Base-by-base conservation (phyloP, 1,140 invertebrate species). In the Carcinoscorpius rotundicauda region DNA sequence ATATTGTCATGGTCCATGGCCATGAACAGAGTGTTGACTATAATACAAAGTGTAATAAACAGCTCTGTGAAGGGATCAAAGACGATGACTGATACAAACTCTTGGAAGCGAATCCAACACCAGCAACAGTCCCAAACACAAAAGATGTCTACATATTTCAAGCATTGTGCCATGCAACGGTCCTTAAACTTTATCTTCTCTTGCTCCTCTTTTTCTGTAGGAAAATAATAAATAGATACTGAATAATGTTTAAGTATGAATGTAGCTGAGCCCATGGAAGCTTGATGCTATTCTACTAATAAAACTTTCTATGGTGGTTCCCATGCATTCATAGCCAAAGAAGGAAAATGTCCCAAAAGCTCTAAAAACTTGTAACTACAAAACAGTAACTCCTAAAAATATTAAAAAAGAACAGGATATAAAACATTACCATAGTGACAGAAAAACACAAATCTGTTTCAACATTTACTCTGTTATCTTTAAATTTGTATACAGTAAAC, bases 21-120 rank as follows among this genome's bases (percentile, higher is more conserved):
- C 95, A 98, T 98, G 80, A 98, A 98, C 64, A 95, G 81, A 2
- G 96, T 98, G 76, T 98, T 98, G 69, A 97, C 89, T 61, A 97
- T 89, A 79, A 98, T 98, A 79, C 94, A 98, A 56, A 98, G 82
- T 6, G 94, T 98, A 76, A 98, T 98, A 79, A 98, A 97, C 67
- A 98, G 81, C 77, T 98, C 96, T 68, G 97, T 91, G 75, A 98
- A 98, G 5, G 95, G 93, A 83, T 98, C 94, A 78, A 97, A 95
- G 63, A 98, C 94, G 71, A 98, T 81, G n/a, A 96, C 78, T 3
- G 87, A 84, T n/a, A 97, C 84, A 77, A 87, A 87, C 76, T 93
- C 87, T 80, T 95, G 90, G 75, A 97, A 84, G 76, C 86, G 87
- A 66, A 93, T 81, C 90, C 93, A 97, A 69, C 86, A 82, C 80